Evolutionary conservation across 2,888 invertebrate genomes (phyloP).

Genomic region (Malthinus flaveolus): DNA sequence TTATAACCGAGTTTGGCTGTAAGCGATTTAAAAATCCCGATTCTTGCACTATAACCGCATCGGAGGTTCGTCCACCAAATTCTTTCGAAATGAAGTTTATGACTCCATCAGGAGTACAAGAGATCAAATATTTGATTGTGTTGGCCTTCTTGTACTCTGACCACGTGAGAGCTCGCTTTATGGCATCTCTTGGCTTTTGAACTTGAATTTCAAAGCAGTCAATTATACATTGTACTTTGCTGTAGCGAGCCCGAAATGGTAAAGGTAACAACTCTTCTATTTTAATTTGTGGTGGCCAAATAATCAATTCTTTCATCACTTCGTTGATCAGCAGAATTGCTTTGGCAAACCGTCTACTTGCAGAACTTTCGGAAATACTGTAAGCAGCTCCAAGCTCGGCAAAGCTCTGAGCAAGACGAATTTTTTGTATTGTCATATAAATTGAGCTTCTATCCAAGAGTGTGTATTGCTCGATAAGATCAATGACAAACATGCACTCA

Average conservation of each 20-base stretch:
- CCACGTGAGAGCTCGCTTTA: slow-evolving; percentile 45
- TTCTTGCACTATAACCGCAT: slow-evolving; percentile 22
- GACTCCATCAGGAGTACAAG: slow-evolving; percentile 35
- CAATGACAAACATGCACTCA: not conserved
- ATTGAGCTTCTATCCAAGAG: not conserved
- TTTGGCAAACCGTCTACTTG: not conserved
- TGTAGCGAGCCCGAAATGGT: slow-evolving; percentile 31
- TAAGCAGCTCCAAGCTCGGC: not conserved
- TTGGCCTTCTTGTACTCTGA: slow-evolving; percentile 42
- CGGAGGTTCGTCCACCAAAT: slow-evolving; percentile 7
- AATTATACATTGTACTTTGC: slow-evolving; percentile 41
- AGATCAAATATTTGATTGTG: slow-evolving; percentile 37
- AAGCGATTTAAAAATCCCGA: slow-evolving; percentile 21
- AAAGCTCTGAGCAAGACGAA: not conserved
- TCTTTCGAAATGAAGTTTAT: slow-evolving; percentile 8
- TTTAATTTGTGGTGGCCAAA: slow-evolving; percentile 14
- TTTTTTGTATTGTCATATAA: not conserved
- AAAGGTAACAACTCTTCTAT: slow-evolving; percentile 29
- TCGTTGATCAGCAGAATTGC: not conserved
- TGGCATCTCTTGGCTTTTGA: slow-evolving; percentile 44
- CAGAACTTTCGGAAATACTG: not conserved
- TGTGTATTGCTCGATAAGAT: not conserved
- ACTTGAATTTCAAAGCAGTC: slow-evolving; percentile 49
- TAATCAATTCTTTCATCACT: slow-evolving; percentile 20
- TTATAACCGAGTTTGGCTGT: slow-evolving; percentile 7